Evolutionary conservation across 2,797 vertebrate species (phyloP).

Genomic region (Microchirus variegatus): DNA sequence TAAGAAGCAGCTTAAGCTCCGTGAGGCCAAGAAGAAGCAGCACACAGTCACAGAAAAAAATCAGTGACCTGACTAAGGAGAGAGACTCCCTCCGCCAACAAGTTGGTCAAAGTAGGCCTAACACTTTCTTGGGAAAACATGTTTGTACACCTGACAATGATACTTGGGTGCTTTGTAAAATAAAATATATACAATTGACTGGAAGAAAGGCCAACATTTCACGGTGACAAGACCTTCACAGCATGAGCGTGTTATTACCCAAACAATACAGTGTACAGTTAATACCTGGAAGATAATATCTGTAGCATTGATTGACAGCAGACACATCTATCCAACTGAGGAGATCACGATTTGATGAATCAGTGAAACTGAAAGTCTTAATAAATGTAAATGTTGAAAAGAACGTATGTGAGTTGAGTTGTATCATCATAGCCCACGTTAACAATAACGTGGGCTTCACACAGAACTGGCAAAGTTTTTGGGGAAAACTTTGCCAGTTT

Average conservation of each 20-base stretch:
- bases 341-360: constrained; percentile 15
- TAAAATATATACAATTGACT: too few relatives aligned
- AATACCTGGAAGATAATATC: constrained; percentile 23
- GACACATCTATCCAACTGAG: constrained; percentile 17
- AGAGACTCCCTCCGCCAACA: constrained; percentile 17
- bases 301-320: constrained; percentile 15
- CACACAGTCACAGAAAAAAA: constrained; percentile 14
- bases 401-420: constrained; percentile 20
- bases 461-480: too few relatives aligned
- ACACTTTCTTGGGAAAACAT: constrained; percentile 18
- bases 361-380: constrained; percentile 15
- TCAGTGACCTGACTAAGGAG: constrained; percentile 18
- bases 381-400: constrained; percentile 18
- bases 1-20: constrained; percentile 1
- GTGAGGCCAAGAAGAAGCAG: too few relatives aligned
- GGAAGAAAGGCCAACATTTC: constrained; percentile 7
- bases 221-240: background rate
- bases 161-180: constrained; percentile 9
- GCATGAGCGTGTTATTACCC: constrained; percentile 5
- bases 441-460: too few relatives aligned
- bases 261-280: constrained; percentile 20
- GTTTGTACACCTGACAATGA: constrained; percentile 16
- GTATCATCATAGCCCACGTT: constrained; percentile 2
- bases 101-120: constrained; percentile 27
- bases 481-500: too few relatives aligned